Evolutionary conservation across 1,140 invertebrate genomes (phyloP).

Genomic region (Caenorhabditis tropicalis): DNA sequence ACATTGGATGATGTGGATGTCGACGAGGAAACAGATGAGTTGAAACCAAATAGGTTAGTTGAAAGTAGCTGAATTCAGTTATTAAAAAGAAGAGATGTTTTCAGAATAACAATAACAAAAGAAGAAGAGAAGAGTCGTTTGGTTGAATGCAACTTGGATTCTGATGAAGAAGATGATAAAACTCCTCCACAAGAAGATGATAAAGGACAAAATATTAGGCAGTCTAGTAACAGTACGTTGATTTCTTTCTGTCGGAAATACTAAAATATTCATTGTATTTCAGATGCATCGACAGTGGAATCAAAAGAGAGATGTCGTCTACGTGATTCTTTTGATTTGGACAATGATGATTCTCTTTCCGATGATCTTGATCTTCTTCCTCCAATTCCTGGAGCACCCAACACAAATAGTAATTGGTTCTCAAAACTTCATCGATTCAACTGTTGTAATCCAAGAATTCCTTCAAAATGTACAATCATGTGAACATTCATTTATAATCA

Average conservation of each 20-base stretch:
- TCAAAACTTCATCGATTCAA: constrained; percentile 45
- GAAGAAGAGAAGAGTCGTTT: constrained; percentile 49
- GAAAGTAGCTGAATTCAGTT: background rate
- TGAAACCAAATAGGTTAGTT: background rate
- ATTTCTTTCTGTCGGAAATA: background rate
- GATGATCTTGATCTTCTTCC: constrained; percentile 55
- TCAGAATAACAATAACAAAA: constrained; percentile 35
- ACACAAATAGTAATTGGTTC: constrained; percentile 13
- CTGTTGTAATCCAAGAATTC: constrained; percentile 51
- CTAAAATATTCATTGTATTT: background rate
- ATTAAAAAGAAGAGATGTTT: background rate
- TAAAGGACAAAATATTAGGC: constrained; percentile 23
- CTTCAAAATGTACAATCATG: constrained; percentile 47
- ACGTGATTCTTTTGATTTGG: background rate
- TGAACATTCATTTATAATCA: background rate
- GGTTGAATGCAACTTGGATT: constrained; percentile 52
- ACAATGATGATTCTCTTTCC: constrained; percentile 46
- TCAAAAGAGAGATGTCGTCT: constrained; percentile 33
- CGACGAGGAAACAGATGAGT: constrained; percentile 35
- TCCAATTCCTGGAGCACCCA: constrained; percentile 50
- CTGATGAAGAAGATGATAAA: constrained; percentile 50
- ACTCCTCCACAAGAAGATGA: constrained; percentile 19
- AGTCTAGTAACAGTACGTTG: background rate
- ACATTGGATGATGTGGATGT: constrained; percentile 49
- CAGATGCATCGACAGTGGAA: constrained; percentile 15